A percentile compares a stretch with the other conserved stretches of the same genome.
Conservation (phyloP, 1,140 invertebrate genomes). For the Acromyrmex heyeri region DNA sequence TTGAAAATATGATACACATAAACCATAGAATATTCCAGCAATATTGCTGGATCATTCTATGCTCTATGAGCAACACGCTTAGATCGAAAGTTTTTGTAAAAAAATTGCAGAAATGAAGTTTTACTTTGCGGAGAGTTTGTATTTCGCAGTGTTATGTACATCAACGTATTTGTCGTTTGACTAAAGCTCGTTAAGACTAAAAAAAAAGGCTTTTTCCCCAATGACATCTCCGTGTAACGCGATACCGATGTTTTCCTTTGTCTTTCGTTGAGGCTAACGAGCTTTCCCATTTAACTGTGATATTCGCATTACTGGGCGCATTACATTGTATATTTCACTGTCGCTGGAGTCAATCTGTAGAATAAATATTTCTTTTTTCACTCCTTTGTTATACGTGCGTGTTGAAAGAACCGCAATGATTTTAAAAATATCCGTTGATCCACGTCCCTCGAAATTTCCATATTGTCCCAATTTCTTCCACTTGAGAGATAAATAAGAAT, state of each 20-base stretch:
- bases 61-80: background rate
- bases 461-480: background rate
- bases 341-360: constrained; percentile 2
- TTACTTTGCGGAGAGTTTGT: background rate
- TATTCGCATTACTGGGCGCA: constrained; percentile 74
- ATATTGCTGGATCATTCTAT: background rate
- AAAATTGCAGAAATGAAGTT: background rate
- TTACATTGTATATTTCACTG: constrained; percentile 1
- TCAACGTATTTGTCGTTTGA: background rate
- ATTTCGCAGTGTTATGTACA: background rate
- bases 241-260: constrained; percentile 7
- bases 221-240: constrained; percentile 5
- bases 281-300: constrained; percentile 80
- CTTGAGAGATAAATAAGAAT: constrained; percentile 1
- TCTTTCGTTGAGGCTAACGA: constrained; percentile 38
- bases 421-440: background rate
- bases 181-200: background rate
- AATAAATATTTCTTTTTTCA: background rate
- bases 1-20: background rate
- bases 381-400: background rate
- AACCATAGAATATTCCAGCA: background rate
- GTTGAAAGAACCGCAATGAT: background rate
- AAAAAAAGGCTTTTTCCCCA: background rate
- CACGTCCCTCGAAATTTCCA: background rate
- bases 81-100: background rate